Base-by-base conservation (phyloP, 2,797 vertebrate species). In the Falco cherrug region DNA sequence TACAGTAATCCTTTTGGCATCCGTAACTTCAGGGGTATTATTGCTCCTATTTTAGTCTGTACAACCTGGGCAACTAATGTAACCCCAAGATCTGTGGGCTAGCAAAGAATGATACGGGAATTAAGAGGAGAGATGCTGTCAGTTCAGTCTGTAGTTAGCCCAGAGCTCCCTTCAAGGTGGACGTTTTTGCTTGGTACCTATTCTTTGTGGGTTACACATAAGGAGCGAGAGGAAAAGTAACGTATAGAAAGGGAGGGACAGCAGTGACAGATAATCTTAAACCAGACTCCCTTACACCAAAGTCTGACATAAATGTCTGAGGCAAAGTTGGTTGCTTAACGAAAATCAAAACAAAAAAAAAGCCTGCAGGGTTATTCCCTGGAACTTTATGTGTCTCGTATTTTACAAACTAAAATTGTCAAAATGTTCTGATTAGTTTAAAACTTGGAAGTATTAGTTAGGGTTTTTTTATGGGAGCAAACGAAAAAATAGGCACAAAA, bases 381-480 rank as follows among this genome's bases (percentile, higher is more conserved):
- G 60, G 6, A 89, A 75, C 56, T 87, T 19, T 50, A 51, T 43
- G 24, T 59, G n/a, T 50, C 82, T 96, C 87, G 69, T 77, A 57
- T 93, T 93, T 95, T 96, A 91, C 96, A 71, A 85, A 93, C 68
- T 89, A 47, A 91, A 91, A 89, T 83, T 87, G 53, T 92, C 45
- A 50, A 74, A 92, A 54, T 78, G 41, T 78, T 90, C 53, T 74
- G 75, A 89, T 93, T 29, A 70, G 26, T 90, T 93, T 60, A 50
- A 84, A 96, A 84, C 54, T 81, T 79, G 54, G 47, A 93, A 85
- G 54, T 35, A 48, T 54, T 89, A 68, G 28, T 65, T 87, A 74
- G 39, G 37, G 37, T 11, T 57, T 61, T 92, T 43, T 78, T 81
- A 35, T 22, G 51, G 83, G 81, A 95, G 60, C 33, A 59, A 76